Conservation (phyloP, 2,797 vertebrate species). For the Cyprinodon diabolis region DNA sequence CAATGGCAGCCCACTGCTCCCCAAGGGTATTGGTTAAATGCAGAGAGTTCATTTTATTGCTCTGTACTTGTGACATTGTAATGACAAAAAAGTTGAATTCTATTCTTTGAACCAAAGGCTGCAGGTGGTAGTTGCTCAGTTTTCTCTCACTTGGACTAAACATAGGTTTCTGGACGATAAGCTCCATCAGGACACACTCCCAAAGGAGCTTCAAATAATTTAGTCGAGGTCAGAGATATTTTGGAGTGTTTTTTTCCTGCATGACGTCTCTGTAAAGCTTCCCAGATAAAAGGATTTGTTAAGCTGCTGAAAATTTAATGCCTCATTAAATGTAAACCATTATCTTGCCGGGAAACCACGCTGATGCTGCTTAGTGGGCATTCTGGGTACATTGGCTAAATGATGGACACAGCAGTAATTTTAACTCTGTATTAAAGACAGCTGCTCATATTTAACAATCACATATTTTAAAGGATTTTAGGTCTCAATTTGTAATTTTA, state of each 20-base stretch:
- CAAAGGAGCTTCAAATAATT: slow-evolving; percentile 38
- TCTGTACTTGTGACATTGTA: too few relatives aligned
- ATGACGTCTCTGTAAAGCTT: slow-evolving; percentile 27
- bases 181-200: slow-evolving; percentile 18
- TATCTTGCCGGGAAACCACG: slow-evolving; percentile 7
- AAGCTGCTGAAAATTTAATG: slow-evolving; percentile 47
- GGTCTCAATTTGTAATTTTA: too few relatives aligned
- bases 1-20: too few relatives aligned
- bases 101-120: slow-evolving; percentile 17
- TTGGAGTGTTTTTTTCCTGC: slow-evolving; percentile 10
- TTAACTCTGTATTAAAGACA: neutral
- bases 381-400: neutral
- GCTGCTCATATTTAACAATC: too few relatives aligned
- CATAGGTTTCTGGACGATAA: slow-evolving; percentile 52
- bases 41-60: too few relatives aligned
- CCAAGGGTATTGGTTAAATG: too few relatives aligned
- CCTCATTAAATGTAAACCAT: slow-evolving; percentile 21
- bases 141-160: slow-evolving; percentile 44
- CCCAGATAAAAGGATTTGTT: slow-evolving; percentile 36
- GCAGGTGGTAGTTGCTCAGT: slow-evolving; percentile 24
- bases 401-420: neutral
- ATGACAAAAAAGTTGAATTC: too few relatives aligned
- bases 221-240: slow-evolving; percentile 37
- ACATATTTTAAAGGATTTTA: neutral
- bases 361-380: neutral